phyloP scores from a whole-genome alignment of 1,140 invertebrate species.

The Drosophila seguyi region DNA sequence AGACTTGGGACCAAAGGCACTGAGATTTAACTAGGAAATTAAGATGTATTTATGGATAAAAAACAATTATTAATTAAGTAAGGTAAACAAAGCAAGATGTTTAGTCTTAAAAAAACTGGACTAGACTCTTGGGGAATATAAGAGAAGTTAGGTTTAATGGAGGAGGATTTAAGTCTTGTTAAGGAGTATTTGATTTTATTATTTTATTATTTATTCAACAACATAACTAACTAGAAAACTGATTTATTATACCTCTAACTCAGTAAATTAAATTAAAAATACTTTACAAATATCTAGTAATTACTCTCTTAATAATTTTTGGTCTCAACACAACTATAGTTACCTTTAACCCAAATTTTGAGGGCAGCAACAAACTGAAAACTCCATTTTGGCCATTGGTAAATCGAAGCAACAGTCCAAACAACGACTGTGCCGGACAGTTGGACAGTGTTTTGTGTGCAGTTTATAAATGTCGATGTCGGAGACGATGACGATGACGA shows the following conservation, averaged over 20 bases:
- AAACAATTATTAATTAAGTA: too few relatives aligned
- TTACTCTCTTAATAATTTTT: background rate
- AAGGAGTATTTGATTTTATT: background rate
- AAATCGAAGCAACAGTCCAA: slow-evolving; percentile 49
- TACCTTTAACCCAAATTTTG: background rate
- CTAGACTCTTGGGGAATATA: background rate
- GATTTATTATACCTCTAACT: too few relatives aligned
- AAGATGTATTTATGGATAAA: too few relatives aligned
- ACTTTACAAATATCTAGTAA: too few relatives aligned
- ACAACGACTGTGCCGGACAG: slow-evolving; percentile 32
- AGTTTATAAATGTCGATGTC: slow-evolving; percentile 79
- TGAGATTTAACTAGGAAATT: background rate
- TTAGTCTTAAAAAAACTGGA: too few relatives aligned
- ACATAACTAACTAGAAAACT: too few relatives aligned
- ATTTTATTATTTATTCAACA: too few relatives aligned
- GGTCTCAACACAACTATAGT: background rate
- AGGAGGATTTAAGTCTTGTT: too few relatives aligned
- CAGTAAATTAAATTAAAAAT: too few relatives aligned
- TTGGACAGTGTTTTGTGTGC: slow-evolving; percentile 76
- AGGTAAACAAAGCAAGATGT: background rate
- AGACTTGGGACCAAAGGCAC: background rate
- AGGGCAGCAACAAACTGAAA: background rate
- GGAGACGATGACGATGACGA: slow-evolving; percentile 15
- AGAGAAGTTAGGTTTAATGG: too few relatives aligned
- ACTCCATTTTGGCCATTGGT: background rate